A percentile compares a stretch with the other conserved stretches of the same genome.
These are phyloP conservation scores for Sepioteuthis lessoniana DNA, from an alignment of 2,888 invertebrate species.

Conservation along the genomic window DNA sequence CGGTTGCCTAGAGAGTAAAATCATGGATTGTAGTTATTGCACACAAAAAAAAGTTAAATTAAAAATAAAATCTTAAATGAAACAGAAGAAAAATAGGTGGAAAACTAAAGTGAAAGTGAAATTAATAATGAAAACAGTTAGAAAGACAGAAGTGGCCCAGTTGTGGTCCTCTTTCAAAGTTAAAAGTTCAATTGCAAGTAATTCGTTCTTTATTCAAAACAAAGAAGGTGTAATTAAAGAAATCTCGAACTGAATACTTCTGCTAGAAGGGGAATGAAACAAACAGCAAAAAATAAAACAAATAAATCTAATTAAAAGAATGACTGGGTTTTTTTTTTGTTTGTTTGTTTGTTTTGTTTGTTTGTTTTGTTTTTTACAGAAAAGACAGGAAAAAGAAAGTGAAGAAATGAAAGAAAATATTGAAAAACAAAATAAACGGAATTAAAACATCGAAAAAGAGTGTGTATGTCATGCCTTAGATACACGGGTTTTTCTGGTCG, in stretches of 20 bases:
- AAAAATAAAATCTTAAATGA: background rate
- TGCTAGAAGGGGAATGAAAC: background rate
- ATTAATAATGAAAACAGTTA: background rate
- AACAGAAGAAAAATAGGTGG: background rate
- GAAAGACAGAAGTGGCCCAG: conserved; percentile 20
- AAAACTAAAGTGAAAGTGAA: background rate
- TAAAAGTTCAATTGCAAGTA: conserved; percentile 25
- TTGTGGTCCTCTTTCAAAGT: background rate
- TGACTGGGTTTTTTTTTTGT: too few relatives aligned
- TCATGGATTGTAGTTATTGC: background rate
- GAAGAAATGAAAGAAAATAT: background rate
- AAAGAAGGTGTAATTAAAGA: background rate
- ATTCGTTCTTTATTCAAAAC: background rate
- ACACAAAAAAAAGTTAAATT: background rate
- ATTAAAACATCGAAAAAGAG: too few relatives aligned
- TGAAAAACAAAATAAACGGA: too few relatives aligned
- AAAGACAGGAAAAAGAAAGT: background rate
- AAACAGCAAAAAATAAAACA: background rate
- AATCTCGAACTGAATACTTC: background rate
- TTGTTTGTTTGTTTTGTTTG: too few relatives aligned
- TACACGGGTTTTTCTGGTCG: too few relatives aligned
- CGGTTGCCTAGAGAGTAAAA: background rate
- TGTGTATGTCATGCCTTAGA: too few relatives aligned
- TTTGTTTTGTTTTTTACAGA: too few relatives aligned
- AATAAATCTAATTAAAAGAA: background rate